Conservation (phyloP, 2,888 invertebrate species). For the Seladonia tumulorum region DNA sequence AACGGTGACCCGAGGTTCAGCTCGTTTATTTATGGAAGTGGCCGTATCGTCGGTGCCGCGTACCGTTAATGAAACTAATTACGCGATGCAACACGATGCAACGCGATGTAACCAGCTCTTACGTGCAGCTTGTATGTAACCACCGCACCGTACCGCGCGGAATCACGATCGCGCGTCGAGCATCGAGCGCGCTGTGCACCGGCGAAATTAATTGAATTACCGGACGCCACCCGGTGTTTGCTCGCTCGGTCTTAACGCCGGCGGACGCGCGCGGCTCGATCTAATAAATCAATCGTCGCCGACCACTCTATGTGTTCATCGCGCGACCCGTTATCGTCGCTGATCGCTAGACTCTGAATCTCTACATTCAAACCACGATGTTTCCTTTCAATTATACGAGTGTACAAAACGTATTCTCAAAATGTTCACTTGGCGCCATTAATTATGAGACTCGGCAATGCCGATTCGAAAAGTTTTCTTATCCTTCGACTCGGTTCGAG, state of each 20-base stretch:
- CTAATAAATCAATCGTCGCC: slow-evolving; percentile 67
- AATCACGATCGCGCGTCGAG: slow-evolving; percentile 57
- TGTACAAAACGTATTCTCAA: too few relatives aligned
- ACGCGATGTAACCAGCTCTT: slow-evolving; percentile 56
- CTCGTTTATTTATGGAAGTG: slow-evolving; percentile 38
- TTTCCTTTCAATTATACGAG: background rate
- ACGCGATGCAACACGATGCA: slow-evolving; percentile 39
- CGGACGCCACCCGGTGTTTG: slow-evolving; percentile 40
- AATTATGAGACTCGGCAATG: background rate
- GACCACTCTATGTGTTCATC: slow-evolving; percentile 51
- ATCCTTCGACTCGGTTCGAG: background rate
- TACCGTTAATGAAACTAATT: slow-evolving; percentile 67
- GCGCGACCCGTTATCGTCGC: slow-evolving; percentile 53
- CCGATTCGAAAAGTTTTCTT: background rate
- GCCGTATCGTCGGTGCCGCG: slow-evolving; percentile 41
- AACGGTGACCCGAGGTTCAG: background rate
- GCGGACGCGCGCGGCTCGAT: slow-evolving; percentile 40
- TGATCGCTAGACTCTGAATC: background rate
- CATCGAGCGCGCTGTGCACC: slow-evolving; percentile 39
- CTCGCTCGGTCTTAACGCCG: slow-evolving; percentile 59
- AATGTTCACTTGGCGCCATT: too few relatives aligned
- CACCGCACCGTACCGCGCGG: slow-evolving; percentile 15
- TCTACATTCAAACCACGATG: too few relatives aligned
- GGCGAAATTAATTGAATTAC: slow-evolving; percentile 67
- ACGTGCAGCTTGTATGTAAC: slow-evolving; percentile 30